Conservation (phyloP, 2,888 invertebrate species). For the Caenorhabditis doughertyi region DNA sequence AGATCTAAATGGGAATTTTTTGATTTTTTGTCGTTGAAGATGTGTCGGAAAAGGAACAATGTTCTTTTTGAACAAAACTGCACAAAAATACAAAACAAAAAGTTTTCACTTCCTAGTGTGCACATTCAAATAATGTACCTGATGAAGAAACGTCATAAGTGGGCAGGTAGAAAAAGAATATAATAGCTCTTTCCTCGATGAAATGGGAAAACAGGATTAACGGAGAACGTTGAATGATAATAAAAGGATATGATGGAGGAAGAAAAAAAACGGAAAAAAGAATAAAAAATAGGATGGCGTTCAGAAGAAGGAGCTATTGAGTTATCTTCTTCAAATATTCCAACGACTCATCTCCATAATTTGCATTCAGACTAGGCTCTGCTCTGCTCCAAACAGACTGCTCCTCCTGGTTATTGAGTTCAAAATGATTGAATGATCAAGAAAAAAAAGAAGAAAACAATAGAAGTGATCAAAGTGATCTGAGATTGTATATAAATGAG, state of each 20-base stretch:
- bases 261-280: not conserved
- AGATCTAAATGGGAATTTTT: not conserved
- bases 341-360: constrained; percentile 28
- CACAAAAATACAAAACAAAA: not conserved
- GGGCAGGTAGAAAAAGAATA: constrained; percentile 20
- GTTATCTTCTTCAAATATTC: constrained; percentile 38
- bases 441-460: not conserved
- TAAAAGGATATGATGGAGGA: constrained; percentile 20
- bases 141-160: constrained; percentile 42
- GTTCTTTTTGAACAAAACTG: no score
- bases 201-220: constrained; percentile 31
- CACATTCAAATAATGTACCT: not conserved
- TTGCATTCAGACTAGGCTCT: constrained; percentile 19
- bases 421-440: not conserved
- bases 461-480: constrained; percentile 23
- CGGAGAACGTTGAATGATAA: constrained; percentile 33
- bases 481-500: constrained; percentile 18
- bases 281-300: constrained; percentile 39
- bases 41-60: not conserved
- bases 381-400: not conserved
- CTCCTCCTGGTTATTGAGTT: not conserved
- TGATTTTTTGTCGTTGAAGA: not conserved
- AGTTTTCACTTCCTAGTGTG: not conserved
- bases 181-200: not conserved
- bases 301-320: constrained; percentile 32